Base-by-base conservation (phyloP, 2,888 invertebrate species). In the Miltochrista miniata region DNA sequence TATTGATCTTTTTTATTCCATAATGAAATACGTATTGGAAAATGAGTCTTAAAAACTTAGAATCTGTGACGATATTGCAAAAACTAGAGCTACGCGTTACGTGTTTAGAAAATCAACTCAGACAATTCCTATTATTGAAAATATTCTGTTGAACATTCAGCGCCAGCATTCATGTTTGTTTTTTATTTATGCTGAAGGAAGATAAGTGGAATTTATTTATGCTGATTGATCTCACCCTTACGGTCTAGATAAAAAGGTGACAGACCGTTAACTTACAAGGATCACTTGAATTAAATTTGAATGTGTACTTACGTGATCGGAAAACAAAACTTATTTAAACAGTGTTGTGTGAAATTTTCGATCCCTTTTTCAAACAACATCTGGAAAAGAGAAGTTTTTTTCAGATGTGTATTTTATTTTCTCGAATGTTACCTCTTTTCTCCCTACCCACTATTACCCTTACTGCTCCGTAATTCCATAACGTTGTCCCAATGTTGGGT, bases 221-320 rank as follows among this genome's bases (percentile, higher is more conserved):
- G 31, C 36, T 36, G 36, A 45, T 35, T 31, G 35, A 45, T 36
- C 11, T 15, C 11, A 1, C 45, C 35, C 15, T 45, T 13, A 36
- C 41, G 30, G 29, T 36, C 24, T 45, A 46, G 39, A 33, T 24
- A 44, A 13, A 40, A 46, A 43, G 43, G 46, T 44, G 45, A 24
- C 45, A 38, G 48, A 36, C 43, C n/a, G 37, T 35, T 48, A 36
- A 40, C 34, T 52, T 24, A 43, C 40, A 47, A 46, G 49, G 43
- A 52, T 52, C 44, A 46, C 56, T 56, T 48, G 40, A 49, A 49
- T 34, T 18, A 50, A 37, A 30, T 15, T 37, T 24, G 18, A 24
- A 24, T 24, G 2, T 24, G 18, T 24, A 31, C 31, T 9, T 31
- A 49, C 56, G 51, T 56, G 56, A 56, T 49, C 49, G 34, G 48